Conservation (phyloP, 1,140 invertebrate genomes). For the Neodiprion lecontei region DNA sequence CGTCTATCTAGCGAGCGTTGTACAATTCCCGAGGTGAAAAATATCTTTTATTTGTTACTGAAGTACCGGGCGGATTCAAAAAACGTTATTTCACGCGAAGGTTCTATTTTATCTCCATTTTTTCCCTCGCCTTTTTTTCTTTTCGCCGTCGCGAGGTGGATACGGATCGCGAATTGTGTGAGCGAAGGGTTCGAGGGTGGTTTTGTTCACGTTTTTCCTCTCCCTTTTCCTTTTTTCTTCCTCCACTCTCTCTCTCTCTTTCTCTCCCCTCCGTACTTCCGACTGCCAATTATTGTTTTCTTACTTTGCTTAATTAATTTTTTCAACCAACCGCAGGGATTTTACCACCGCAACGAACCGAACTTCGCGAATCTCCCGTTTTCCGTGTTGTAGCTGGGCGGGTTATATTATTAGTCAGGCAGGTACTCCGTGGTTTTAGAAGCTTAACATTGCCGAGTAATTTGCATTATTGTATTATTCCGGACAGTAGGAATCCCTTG, state of each 20-base stretch:
- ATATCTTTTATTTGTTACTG: no score
- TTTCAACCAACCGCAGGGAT: not conserved
- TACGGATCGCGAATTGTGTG: no score
- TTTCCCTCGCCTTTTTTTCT: not conserved
- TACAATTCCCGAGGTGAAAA: no score
- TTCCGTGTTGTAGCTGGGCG: not conserved
- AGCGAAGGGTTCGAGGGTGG: constrained; percentile 18
- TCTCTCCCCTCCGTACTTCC: not conserved
- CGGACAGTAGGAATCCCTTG: not conserved
- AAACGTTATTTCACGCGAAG: no score
- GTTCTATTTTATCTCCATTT: no score
- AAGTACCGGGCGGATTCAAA: no score
- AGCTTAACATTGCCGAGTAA: not conserved
- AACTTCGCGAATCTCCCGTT: not conserved
- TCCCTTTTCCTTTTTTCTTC: constrained; percentile 11
- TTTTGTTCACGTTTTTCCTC: constrained; percentile 17
- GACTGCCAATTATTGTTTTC: not conserved
- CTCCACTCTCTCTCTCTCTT: not conserved
- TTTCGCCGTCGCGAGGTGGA: not conserved
- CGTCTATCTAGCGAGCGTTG: no score
- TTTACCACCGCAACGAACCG: not conserved
- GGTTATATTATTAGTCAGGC: no score
- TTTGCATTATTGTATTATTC: constrained; percentile 8
- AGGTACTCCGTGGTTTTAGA: constrained; percentile 2
- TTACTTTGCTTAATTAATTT: not conserved